Conservation (phyloP, 2,797 vertebrate genomes). For the Pelochelys cantorii region DNA sequence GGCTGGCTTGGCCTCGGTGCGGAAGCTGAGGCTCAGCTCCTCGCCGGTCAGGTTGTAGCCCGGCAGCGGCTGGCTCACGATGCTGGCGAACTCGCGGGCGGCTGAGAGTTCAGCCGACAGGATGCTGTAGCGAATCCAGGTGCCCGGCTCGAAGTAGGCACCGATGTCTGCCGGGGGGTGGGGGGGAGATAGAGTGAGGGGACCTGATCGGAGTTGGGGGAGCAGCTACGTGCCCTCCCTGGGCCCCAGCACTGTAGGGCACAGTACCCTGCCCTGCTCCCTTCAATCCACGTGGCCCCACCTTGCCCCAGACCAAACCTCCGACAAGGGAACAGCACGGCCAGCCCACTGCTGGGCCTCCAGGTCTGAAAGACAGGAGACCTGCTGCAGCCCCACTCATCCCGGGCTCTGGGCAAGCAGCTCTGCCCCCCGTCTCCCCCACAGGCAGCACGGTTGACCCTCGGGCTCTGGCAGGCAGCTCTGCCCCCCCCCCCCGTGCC, state of each 20-base stretch:
- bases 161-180: slow-evolving; percentile 89
- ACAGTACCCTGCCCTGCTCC: neutral
- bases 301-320: neutral
- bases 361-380: too few relatives aligned
- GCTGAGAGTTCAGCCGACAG: slow-evolving; percentile 89
- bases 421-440: too few relatives aligned
- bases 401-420: too few relatives aligned
- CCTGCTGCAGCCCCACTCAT: neutral
- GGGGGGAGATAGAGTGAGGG: neutral
- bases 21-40: slow-evolving; percentile 98
- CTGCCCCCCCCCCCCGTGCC: neutral
- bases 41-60: slow-evolving; percentile 94
- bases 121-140: slow-evolving; percentile 94
- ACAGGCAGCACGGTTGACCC: too few relatives aligned
- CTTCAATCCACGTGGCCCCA: neutral
- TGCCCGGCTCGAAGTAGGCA: slow-evolving; percentile 92
- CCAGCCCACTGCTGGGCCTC: neutral
- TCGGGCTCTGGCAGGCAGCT: too few relatives aligned
- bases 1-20: slow-evolving; percentile 89
- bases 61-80: slow-evolving; percentile 86
- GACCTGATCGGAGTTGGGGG: neutral
- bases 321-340: neutral
- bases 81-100: slow-evolving; percentile 90
- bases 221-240: neutral
- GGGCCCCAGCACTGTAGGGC: neutral